These are phyloP conservation scores for Propithecus deckenii DNA, from an alignment of 2,797 vertebrate genomes.

Conservation along the genomic window DNA sequence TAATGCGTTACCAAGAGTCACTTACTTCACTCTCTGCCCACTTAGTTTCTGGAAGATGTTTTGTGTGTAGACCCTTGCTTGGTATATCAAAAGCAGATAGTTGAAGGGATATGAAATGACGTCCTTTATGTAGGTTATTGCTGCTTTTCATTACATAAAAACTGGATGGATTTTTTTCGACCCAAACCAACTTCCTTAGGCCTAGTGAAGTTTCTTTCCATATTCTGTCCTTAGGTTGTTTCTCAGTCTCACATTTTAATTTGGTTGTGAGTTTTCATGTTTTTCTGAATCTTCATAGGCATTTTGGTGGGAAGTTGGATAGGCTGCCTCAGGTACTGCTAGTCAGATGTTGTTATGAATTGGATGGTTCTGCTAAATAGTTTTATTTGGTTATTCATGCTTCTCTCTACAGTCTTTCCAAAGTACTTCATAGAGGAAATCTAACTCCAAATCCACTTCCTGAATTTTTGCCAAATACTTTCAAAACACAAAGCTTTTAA, in stretches of 20 bases:
- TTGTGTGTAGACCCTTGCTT: not conserved
- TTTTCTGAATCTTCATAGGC: not conserved
- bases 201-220: not conserved
- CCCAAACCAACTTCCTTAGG: not conserved
- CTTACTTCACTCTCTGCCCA: not conserved
- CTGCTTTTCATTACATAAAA: not conserved
- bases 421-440: conserved; percentile 38
- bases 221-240: not conserved
- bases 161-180: not conserved
- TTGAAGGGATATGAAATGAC: fast-evolving
- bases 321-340: not conserved
- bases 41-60: not conserved
- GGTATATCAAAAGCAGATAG: not conserved
- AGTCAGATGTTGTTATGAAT: not conserved
- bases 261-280: not conserved
- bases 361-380: not conserved
- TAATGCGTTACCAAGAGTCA: not conserved
- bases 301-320: not conserved
- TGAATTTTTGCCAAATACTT: conserved; percentile 50
- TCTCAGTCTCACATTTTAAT: not conserved
- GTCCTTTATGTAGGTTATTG: not conserved
- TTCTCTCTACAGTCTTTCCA: conserved; percentile 1
- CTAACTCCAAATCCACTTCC: conserved; percentile 34
- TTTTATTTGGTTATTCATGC: conserved; percentile 32
- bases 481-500: conserved; percentile 49